phyloP scores from a whole-genome alignment of 1,140 invertebrate genomes.

The Lasioglossum baleicum region DNA sequence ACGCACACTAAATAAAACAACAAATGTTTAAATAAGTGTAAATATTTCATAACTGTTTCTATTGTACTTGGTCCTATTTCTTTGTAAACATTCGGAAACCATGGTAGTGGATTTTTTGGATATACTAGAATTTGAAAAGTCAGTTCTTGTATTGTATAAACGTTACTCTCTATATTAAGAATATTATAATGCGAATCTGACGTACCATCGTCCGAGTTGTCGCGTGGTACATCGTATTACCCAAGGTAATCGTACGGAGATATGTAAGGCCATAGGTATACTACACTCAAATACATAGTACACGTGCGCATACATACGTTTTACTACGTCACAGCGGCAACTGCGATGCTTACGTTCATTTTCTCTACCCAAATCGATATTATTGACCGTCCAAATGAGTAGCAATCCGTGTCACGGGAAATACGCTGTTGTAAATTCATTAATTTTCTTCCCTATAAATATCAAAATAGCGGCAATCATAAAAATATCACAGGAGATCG shows the following conservation, averaged over 20 bases:
- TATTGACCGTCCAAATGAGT: conserved; percentile 49
- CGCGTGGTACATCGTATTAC: conserved; percentile 27
- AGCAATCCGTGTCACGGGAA: conserved; percentile 38
- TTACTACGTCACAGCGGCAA: conserved; percentile 3
- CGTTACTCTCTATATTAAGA: too few species aligned
- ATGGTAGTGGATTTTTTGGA: too few species aligned
- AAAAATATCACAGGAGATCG: too few species aligned
- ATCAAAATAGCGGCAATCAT: neutral
- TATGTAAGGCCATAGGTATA: conserved; percentile 38
- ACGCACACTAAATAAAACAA: too few species aligned
- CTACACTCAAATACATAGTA: conserved; percentile 28
- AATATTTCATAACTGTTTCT: too few species aligned
- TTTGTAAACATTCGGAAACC: too few species aligned
- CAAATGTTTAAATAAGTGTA: too few species aligned
- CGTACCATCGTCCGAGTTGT: conserved; percentile 54
- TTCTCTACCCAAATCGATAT: conserved; percentile 47
- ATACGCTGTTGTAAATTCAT: conserved; percentile 27
- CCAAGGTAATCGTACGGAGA: conserved; percentile 22
- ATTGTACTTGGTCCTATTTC: too few species aligned
- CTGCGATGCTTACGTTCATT: conserved; percentile 31
- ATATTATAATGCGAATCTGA: conserved; percentile 52
- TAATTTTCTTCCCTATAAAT: neutral
- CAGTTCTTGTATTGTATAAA: too few species aligned
- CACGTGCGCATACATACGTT: conserved; percentile 16
- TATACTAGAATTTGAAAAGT: too few species aligned